Base-by-base conservation (phyloP, 2,113 vertebrate genomes). In the Corythornis cristatus region DNA sequence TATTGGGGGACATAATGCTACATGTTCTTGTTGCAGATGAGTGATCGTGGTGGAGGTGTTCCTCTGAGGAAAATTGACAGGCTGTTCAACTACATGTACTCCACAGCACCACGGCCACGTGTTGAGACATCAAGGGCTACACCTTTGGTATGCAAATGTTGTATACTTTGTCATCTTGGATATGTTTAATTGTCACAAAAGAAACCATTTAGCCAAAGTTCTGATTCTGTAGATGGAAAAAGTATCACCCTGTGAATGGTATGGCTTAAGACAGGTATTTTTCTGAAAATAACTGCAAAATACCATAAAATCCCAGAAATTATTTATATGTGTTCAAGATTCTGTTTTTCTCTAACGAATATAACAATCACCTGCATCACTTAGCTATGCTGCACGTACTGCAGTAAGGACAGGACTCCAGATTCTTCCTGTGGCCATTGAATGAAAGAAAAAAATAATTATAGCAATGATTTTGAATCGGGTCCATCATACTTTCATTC, bases 61-160 rank as follows among this genome's bases (percentile, higher is more conserved):
- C 98, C 99, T 25, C 86, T 99, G 95, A 98, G 99, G 78, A 99
- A 99, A 96, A 99, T 99, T 9, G 99, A 99, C 93, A 95, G 99
- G 83, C 96, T 99, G 18, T 99, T 99, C 90, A 99, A 99, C 94
- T 99, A 99, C 93, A 99, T 99, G 80, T 99, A 99, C 97, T 99
- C 99, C 82, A 99, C 99, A 10, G 99, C 99, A 54, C 99, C 99
- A 5, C 98, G 98, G 40, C 99, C 99, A 75, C 98, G 96, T 82
- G 96, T 98, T 15, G 98, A 99, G 84, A 98, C 98, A 0, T 98
- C 99, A 19, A 98, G 97, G 12, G 99, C 98, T 13, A 98, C 97
- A 56, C 99, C 99, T 66, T 97, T 99, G 98, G 99, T 99, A 93
- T 82, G 98, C 96, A 80, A 48, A 15, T 33, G n/a, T 91, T 82